Percentiles rank a stretch among this genome's conserved stretches.
Evolutionary conservation across 2,113 vertebrate genomes (phyloP).

Genomic region (Noturus placidus): DNA sequence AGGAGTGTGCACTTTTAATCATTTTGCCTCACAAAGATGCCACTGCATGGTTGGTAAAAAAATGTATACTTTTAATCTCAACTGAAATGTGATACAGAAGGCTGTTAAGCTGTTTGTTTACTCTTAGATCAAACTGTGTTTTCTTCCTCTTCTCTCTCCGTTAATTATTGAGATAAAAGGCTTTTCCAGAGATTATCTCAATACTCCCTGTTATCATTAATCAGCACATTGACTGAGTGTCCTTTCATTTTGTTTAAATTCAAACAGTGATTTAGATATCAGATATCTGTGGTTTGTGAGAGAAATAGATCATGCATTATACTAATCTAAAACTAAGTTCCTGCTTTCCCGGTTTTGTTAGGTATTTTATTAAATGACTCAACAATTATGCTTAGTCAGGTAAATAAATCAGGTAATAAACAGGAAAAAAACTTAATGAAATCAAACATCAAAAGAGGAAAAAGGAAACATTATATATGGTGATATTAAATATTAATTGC

Average conservation of each 20-base stretch:
- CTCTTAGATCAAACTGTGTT: conserved; percentile 30
- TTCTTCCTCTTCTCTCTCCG: conserved; percentile 24
- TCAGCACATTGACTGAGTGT: conserved; percentile 51
- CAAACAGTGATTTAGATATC: conserved; percentile 19
- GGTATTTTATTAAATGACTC: conserved; percentile 1
- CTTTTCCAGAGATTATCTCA: conserved; percentile 43
- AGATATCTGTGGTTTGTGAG: conserved; percentile 14
- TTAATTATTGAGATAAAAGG: conserved; percentile 51
- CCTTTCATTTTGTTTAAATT: conserved; percentile 48
- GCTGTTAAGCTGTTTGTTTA: conserved; percentile 43
- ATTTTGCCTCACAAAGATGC: not conserved
- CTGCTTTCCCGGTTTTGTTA: not conserved
- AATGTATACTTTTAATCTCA: conserved; percentile 24
- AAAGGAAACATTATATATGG: not conserved
- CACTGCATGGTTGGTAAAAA: conserved; percentile 22
- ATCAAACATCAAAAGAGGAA: not conserved
- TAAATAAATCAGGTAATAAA: not conserved
- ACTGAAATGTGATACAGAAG: conserved; percentile 27
- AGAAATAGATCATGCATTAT: not conserved
- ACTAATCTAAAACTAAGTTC: conserved; percentile 20
- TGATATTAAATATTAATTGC: not conserved
- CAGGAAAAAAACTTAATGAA: not conserved
- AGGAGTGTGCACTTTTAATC: not conserved
- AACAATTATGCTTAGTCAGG: not conserved
- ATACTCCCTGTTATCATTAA: conserved; percentile 48